These are phyloP conservation scores for Chaetogeoica ovagalla DNA, from an alignment of 2,888 invertebrate genomes.

Conservation along the genomic window DNA sequence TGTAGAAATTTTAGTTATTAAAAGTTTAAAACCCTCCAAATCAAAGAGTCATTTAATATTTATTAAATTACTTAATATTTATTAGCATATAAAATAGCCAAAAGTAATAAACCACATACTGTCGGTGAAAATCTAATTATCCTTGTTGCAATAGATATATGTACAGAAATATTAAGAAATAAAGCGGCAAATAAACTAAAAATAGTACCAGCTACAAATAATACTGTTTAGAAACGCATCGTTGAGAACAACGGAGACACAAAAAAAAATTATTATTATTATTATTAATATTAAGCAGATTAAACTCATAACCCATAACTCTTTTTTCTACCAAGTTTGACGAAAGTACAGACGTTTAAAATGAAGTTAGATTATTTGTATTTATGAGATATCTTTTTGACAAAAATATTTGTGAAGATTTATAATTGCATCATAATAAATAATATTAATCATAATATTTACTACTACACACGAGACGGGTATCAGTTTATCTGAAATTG, in stretches of 20 bases:
- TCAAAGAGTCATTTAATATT: too few relatives aligned
- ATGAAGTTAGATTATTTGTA: neutral
- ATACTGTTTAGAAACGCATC: neutral
- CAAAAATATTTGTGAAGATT: too few relatives aligned
- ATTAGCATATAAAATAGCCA: conserved; percentile 6
- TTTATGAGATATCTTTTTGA: neutral
- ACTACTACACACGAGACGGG: neutral
- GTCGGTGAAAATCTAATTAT: conserved; percentile 8
- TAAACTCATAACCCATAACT: neutral
- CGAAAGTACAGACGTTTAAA: neutral
- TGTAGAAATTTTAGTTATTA: conserved; percentile 6
- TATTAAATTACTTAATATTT: too few relatives aligned
- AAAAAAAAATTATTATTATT: too few relatives aligned
- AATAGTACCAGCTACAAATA: neutral
- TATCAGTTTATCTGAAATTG: neutral
- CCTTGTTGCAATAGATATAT: conserved; percentile 9
- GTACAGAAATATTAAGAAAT: conserved; percentile 10
- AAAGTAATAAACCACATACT: conserved; percentile 15
- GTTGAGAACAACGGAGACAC: neutral
- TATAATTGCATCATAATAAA: too few relatives aligned
- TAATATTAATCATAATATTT: too few relatives aligned
- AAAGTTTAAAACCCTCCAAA: conserved; percentile 18
- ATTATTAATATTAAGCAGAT: neutral
- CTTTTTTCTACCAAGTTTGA: neutral
- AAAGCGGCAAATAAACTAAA: conserved; percentile 6